Base-by-base conservation (phyloP, 2,888 invertebrate genomes). In the Saturnia japonica region DNA sequence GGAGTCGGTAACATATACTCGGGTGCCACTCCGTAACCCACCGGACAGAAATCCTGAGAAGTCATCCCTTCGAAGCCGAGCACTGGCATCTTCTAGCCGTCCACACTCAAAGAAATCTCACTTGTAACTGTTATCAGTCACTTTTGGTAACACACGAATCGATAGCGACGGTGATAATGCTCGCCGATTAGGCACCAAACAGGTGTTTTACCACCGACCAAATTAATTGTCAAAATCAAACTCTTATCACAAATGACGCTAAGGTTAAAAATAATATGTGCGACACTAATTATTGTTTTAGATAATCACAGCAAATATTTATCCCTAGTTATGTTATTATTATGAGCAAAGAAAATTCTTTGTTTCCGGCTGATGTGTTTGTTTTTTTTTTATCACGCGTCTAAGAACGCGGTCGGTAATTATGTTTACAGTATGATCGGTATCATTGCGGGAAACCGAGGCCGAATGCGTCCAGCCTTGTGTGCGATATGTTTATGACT, bases 31-130 rank as follows among this genome's bases (percentile, higher is more conserved):
- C 77, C 82, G 78, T 88, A 92, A 72, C 88, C 85, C 86, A 88
- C 80, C 71, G 86, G 80, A 78, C 87, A 90, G 78, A 88, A 76
- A 76, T 93, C 91, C 82, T 91, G 91, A 68, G 91, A 84, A 75
- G 87, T 77, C 86, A 91, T 88, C 83, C 84, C 87, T 72, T 89
- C 89, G 88, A 82, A 88, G 28, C 91, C 90, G 71, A 91, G 85
- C 82, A 88, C 91, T 79, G 92, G 93, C 93, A 94, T 94, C 79
- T 89, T 93, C 85, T 85, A 77, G 76, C 76, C 81, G 78, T 80
- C 80, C 76, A 74, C 78, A 75, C 83, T 77, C 81, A 76, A 77
- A 80, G 75, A 74, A 79, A 77, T 75, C 77, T 80, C 82, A 82
- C 87, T 76, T 76, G 76, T 80, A 78, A 85, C 79, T 81, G 79